These are phyloP conservation scores for Drosophila melanosoma DNA, from an alignment of 2,888 invertebrate genomes.

Conservation along the genomic window DNA sequence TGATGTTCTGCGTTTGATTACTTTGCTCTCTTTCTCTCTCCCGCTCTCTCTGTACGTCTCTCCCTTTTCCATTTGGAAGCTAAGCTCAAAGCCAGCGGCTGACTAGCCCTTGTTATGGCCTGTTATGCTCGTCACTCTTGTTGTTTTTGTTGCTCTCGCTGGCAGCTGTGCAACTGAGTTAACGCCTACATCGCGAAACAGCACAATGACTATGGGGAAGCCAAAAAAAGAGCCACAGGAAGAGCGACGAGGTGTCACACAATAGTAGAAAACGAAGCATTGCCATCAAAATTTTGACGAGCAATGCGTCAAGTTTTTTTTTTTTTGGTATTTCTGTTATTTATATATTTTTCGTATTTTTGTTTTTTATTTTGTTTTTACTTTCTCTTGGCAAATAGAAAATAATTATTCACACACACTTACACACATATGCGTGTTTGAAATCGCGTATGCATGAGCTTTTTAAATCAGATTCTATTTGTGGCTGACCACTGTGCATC, in stretches of 20 bases:
- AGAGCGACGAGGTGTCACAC: constrained; percentile 27
- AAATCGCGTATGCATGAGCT: constrained; percentile 19
- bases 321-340: constrained; percentile 7
- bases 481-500: constrained; percentile 18
- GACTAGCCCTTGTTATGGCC: constrained; percentile 46
- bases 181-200: constrained; percentile 59
- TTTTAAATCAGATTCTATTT: constrained; percentile 37
- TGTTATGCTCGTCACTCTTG: constrained; percentile 40
- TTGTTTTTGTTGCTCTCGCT: constrained; percentile 19
- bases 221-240: constrained; percentile 12
- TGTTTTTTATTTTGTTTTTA: constrained; percentile 60
- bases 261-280: constrained; percentile 71
- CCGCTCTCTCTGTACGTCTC: constrained; percentile 15
- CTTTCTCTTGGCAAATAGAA: constrained; percentile 76
- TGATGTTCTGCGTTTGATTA: constrained; percentile 39
- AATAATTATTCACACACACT: constrained; percentile 59
- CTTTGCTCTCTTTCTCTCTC: constrained; percentile 26
- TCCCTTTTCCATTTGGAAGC: constrained; percentile 6
- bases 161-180: constrained; percentile 62
- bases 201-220: constrained; percentile 25
- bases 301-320: constrained; percentile 58
- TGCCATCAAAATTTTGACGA: constrained; percentile 71
- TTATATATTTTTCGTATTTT: constrained; percentile 38
- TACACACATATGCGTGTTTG: neutral
- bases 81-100: constrained; percentile 13